These are phyloP conservation scores for Aplochiton taeniatus DNA, from an alignment of 2,797 vertebrate species.

Conservation along the genomic window DNA sequence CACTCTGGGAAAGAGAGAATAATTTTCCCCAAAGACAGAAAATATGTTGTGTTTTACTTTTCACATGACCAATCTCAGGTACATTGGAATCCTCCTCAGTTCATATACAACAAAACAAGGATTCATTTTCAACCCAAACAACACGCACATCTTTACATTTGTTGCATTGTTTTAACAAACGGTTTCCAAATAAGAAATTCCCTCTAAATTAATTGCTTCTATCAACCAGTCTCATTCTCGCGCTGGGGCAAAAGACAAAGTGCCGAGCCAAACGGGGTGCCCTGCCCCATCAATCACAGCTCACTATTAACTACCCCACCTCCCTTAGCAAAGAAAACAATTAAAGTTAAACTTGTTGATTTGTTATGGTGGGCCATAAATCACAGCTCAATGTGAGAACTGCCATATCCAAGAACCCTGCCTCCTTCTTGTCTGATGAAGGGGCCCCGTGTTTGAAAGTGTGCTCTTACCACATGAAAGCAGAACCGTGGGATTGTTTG, in stretches of 20 bases:
- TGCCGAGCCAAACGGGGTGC: slow-evolving; percentile 71
- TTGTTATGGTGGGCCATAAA: slow-evolving; percentile 77
- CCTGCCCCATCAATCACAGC: slow-evolving; percentile 75
- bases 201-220: slow-evolving; percentile 75
- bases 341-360: slow-evolving; percentile 85
- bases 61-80: no score
- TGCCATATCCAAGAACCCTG: slow-evolving; percentile 61
- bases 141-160: neutral
- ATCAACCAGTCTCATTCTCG: slow-evolving; percentile 74
- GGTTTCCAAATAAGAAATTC: slow-evolving; percentile 51
- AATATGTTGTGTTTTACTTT: no score
- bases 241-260: slow-evolving; percentile 77
- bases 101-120: no score
- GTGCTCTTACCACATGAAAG: no score
- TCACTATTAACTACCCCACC: slow-evolving; percentile 74
- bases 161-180: slow-evolving; percentile 42
- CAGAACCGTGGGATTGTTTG: slow-evolving; percentile 25
- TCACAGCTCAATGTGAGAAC: slow-evolving; percentile 71
- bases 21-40: no score
- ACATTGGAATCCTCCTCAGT: no score
- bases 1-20: no score
- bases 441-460: neutral
- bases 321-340: slow-evolving; percentile 80
- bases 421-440: slow-evolving; percentile 33
- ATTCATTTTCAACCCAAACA: no score